Evolutionary conservation across 2,888 invertebrate species (phyloP), one percentile per base, ranked within the genome.

Genomic region (Andrena praecox): DNA sequence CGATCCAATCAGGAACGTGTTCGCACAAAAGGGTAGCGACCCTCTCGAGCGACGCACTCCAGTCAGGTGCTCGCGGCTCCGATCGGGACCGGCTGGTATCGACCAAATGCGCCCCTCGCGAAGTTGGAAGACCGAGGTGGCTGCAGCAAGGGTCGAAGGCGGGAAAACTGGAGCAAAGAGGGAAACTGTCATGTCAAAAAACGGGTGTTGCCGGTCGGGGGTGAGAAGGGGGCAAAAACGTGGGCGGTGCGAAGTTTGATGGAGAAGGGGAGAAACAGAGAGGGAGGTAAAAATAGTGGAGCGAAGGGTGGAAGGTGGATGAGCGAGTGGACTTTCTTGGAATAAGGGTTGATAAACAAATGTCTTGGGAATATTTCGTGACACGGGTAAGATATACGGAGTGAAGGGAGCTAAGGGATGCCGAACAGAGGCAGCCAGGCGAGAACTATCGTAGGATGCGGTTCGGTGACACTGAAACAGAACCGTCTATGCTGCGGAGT

Each of bases 381-480:
- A 52, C 52, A 12, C 31, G 29, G 24, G 59, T 10, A 16, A 16
- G 0, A 20, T 66, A 72, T 67, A 73, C 52, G 24, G 77, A 63
- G 72, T 63, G 73, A 71, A 80, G 63, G 62, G 76, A 66, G 83
- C 69, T 83, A 8, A 24, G 35, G 16, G 20, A n/a, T 5, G 48
- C 20, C 29, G n/a, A 52, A 33, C 48, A 50, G 29, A 50, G 50
- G 8, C 20, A 24, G 20, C 5, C 35, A n/a, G 24, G 20, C 24
- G 27, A 24, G 48, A 24, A 48, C 33, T 1, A 54, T 56, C 48
- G 10, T 1, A 4, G 4, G 8, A 16, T 56, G 71, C 69, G 59
- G 79, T 79, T 80, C 77, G 70, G 63, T 60, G 80, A 80, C 73
- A 78, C 16, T 27, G 83, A 66, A 77, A 73, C 63, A 73, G 69